Percentiles rank a stretch among this genome's conserved stretches.
Conservation (phyloP, 2,888 invertebrate genomes). For the Diaperis boleti region DNA sequence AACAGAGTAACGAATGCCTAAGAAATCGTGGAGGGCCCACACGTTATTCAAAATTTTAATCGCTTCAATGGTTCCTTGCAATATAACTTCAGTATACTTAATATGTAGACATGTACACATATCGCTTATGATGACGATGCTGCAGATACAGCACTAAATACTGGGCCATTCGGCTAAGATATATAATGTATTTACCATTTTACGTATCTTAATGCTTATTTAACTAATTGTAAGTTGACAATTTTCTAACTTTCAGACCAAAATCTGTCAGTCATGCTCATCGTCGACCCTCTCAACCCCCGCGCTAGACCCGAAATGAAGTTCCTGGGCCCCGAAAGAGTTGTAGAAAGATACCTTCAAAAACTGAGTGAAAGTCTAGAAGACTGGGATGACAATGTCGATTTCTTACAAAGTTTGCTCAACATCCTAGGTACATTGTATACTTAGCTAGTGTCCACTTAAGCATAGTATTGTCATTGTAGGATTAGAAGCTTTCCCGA, state of each 20-base stretch:
- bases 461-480: slow-evolving; percentile 5
- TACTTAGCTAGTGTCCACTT: neutral
- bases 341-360: slow-evolving; percentile 54
- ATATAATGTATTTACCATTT: too few species aligned
- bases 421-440: slow-evolving; percentile 57
- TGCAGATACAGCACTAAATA: too few species aligned
- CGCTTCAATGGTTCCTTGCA: too few species aligned
- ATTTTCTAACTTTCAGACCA: slow-evolving; percentile 54
- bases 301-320: slow-evolving; percentile 61
- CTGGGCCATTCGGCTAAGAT: too few species aligned
- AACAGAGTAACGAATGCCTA: too few species aligned
- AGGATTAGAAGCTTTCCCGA: slow-evolving; percentile 56
- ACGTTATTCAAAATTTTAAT: too few species aligned
- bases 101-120: too few species aligned
- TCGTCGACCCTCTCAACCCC: slow-evolving; percentile 60
- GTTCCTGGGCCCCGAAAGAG: slow-evolving; percentile 64
- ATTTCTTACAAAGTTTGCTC: slow-evolving; percentile 60
- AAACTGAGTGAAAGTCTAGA: slow-evolving; percentile 59
- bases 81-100: too few species aligned
- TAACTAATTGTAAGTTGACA: slow-evolving; percentile 20
- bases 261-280: slow-evolving; percentile 62
- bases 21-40: too few species aligned
- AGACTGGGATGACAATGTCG: slow-evolving; percentile 60
- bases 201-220: slow-evolving; percentile 7
- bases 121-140: too few species aligned